Conservation (phyloP, 1,140 invertebrate species). For the Ceratosolen fusciceps region DNA sequence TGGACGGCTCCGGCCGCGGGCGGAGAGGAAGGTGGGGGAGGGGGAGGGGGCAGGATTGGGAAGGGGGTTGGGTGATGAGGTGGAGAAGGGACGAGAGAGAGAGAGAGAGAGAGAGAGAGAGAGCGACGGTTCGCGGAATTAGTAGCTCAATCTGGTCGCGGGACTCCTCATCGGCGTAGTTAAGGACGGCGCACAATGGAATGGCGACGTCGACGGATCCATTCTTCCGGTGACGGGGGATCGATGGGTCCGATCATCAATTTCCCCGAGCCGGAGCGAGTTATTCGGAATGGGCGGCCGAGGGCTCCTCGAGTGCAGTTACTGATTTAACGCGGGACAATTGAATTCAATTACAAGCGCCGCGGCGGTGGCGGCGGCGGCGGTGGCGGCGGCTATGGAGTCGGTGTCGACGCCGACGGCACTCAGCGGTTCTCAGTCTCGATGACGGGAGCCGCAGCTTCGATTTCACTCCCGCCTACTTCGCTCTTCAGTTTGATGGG, state of each 20-base stretch:
- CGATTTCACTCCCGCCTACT: not conserved
- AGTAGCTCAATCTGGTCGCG: not conserved
- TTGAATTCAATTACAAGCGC: constrained; percentile 71
- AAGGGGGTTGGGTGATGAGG: not conserved
- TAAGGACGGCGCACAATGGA: not conserved
- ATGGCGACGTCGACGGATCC: constrained; percentile 9
- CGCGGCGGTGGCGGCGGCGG: too few relatives aligned
- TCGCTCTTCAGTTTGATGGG: constrained; percentile 15
- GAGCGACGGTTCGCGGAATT: not conserved
- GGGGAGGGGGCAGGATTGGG: too few relatives aligned
- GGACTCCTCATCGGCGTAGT: not conserved
- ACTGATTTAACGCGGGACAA: constrained; percentile 72
- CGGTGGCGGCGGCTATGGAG: too few relatives aligned
- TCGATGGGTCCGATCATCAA: constrained; percentile 35
- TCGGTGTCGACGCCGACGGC: too few relatives aligned
- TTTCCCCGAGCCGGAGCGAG: constrained; percentile 50
- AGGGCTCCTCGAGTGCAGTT: constrained; percentile 59
- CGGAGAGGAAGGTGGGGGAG: too few relatives aligned
- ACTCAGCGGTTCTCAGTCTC: constrained; percentile 53
- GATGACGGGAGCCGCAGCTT: not conserved
- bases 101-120: not conserved
- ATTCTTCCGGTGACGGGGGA: not conserved
- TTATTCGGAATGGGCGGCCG: constrained; percentile 57
- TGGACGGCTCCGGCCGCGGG: too few relatives aligned
- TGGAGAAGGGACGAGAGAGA: not conserved